phyloP scores from a whole-genome alignment of 2,888 invertebrate species.

The Torymus aiolomorphi region DNA sequence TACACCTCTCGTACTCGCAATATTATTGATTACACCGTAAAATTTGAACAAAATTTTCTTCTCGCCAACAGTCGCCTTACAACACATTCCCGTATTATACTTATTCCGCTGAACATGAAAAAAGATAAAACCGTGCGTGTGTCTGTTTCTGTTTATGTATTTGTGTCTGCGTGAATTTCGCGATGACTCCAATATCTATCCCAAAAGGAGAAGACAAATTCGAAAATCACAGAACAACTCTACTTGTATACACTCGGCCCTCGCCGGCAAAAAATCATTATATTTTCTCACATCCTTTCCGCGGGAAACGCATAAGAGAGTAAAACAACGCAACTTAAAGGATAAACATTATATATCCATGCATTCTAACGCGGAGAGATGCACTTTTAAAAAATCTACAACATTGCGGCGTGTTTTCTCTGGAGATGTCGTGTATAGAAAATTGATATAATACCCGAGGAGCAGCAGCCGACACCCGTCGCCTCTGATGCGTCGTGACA shows the following conservation, averaged over 20 bases:
- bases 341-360: slow-evolving; percentile 2
- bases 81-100: too few species aligned
- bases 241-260: too few species aligned
- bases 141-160: too few species aligned
- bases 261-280: too few species aligned
- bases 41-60: not conserved
- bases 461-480: slow-evolving; percentile 31
- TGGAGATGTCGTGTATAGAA: slow-evolving; percentile 44
- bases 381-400: slow-evolving; percentile 36
- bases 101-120: too few species aligned
- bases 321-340: not conserved
- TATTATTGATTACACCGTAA: slow-evolving; percentile 1
- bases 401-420: slow-evolving; percentile 25
- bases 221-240: not conserved
- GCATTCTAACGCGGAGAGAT: slow-evolving; percentile 13
- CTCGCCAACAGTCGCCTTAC: too few species aligned
- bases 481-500: slow-evolving; percentile 32
- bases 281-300: too few species aligned
- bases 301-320: too few species aligned
- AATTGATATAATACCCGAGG: slow-evolving; percentile 45
- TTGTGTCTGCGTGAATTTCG: slow-evolving; percentile 2
- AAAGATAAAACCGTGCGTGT: not conserved
- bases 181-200: not conserved
- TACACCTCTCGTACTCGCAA: not conserved
- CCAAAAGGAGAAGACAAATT: not conserved